phyloP scores from a whole-genome alignment of 2,797 vertebrate species.

The Benthosema pterotum region DNA sequence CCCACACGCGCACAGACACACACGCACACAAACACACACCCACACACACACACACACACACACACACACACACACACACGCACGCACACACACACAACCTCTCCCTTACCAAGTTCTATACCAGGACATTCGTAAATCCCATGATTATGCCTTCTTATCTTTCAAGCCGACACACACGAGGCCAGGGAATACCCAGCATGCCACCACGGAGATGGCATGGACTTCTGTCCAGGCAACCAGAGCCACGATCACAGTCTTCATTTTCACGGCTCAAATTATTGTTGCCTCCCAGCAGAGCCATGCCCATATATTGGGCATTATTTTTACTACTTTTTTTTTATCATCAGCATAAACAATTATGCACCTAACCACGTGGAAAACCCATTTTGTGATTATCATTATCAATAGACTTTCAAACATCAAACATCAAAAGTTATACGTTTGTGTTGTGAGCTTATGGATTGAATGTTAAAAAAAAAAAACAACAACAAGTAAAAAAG shows the following conservation, averaged over 20 bases:
- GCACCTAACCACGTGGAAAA: too few species aligned
- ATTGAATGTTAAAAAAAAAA: too few species aligned
- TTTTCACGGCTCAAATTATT: slow-evolving; percentile 57
- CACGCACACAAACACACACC: too few species aligned
- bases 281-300: slow-evolving; percentile 31
- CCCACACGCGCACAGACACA: too few species aligned
- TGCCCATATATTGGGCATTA: too few species aligned
- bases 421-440: too few species aligned
- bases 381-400: too few species aligned
- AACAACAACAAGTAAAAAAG: too few species aligned
- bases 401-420: too few species aligned
- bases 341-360: too few species aligned
- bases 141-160: slow-evolving; percentile 52
- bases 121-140: slow-evolving; percentile 26
- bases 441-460: too few species aligned
- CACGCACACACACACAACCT: slow-evolving; percentile 8
- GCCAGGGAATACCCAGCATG: slow-evolving; percentile 58
- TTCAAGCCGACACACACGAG: slow-evolving; percentile 37
- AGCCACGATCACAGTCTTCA: slow-evolving; percentile 51
- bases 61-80: not conserved
- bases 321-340: too few species aligned
- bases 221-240: slow-evolving; percentile 35
- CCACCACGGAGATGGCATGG: slow-evolving; percentile 50
- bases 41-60: not conserved
- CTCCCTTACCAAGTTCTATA: slow-evolving; percentile 45